Percentiles rank a stretch among this genome's conserved stretches.
These are phyloP conservation scores for Bugulina stolonifera DNA, from an alignment of 2,888 invertebrate species.

Conservation along the genomic window DNA sequence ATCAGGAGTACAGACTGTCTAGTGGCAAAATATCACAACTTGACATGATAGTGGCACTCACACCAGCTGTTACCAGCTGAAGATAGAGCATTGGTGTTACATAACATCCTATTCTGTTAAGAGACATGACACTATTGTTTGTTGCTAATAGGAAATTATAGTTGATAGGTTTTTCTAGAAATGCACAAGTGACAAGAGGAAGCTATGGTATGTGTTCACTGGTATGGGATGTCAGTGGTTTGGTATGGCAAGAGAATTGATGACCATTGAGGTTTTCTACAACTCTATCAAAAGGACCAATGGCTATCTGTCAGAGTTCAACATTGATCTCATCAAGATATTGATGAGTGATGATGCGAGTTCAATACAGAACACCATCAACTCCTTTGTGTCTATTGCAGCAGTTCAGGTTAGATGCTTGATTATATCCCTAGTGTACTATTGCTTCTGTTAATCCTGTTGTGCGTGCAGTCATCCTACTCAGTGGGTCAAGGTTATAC, in stretches of 20 bases:
- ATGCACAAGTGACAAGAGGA: slow-evolving; percentile 61
- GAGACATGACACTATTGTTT: no score
- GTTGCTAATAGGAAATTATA: no score
- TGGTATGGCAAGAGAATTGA: slow-evolving; percentile 83
- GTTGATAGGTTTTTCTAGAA: slow-evolving; percentile 35
- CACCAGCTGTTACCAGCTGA: no score
- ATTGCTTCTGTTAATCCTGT: background rate
- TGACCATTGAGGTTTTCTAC: slow-evolving; percentile 75
- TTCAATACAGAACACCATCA: slow-evolving; percentile 76
- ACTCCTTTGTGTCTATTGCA: slow-evolving; percentile 88
- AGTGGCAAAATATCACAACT: no score
- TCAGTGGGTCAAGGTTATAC: no score
- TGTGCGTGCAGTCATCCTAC: no score
- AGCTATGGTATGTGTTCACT: slow-evolving; percentile 90
- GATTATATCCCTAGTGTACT: no score
- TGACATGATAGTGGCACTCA: no score
- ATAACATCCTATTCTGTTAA: no score
- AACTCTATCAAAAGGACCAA: slow-evolving; percentile 71
- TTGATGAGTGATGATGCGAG: slow-evolving; percentile 69
- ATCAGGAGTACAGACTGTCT: no score
- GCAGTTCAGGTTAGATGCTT: slow-evolving; percentile 76
- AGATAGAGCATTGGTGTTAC: no score
- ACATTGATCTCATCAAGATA: slow-evolving; percentile 74
- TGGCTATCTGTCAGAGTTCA: slow-evolving; percentile 69
- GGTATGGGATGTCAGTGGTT: slow-evolving; percentile 99